These are phyloP conservation scores for Drosophila lacicola DNA, from an alignment of 2,888 invertebrate species.

Conservation along the genomic window DNA sequence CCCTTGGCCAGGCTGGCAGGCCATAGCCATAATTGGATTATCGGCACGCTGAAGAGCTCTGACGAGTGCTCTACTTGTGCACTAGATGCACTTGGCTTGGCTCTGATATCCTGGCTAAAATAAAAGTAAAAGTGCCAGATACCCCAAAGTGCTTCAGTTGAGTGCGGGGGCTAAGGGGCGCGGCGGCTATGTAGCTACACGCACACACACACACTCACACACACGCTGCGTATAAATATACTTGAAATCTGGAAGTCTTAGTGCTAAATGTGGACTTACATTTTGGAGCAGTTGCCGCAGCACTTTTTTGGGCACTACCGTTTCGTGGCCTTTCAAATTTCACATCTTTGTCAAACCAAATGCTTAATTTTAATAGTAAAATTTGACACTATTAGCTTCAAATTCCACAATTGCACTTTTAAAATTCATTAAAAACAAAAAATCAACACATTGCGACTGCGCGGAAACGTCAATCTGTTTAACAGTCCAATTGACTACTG, in stretches of 20 bases:
- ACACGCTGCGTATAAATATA: constrained; percentile 21
- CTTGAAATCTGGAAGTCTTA: constrained; percentile 30
- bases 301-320: background rate
- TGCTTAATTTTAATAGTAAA: too few species aligned
- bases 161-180: background rate
- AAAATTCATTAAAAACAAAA: too few species aligned
- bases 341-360: background rate
- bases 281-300: constrained; percentile 1
- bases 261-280: constrained; percentile 28
- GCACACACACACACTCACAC: background rate
- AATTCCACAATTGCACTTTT: too few species aligned
- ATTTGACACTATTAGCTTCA: too few species aligned
- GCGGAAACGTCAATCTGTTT: too few species aligned
- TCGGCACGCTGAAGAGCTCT: constrained; percentile 68
- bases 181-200: constrained; percentile 1
- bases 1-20: constrained; percentile 45
- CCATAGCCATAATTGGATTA: constrained; percentile 72
- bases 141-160: constrained; percentile 30
- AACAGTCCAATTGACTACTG: too few species aligned
- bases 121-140: constrained; percentile 52
- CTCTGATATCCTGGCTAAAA: constrained; percentile 45
- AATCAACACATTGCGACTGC: too few species aligned
- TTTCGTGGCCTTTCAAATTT: background rate
- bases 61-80: constrained; percentile 67
- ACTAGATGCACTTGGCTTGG: constrained; percentile 52